Conservation (phyloP, 2,113 vertebrate species). For the Festucalex cinctus region DNA sequence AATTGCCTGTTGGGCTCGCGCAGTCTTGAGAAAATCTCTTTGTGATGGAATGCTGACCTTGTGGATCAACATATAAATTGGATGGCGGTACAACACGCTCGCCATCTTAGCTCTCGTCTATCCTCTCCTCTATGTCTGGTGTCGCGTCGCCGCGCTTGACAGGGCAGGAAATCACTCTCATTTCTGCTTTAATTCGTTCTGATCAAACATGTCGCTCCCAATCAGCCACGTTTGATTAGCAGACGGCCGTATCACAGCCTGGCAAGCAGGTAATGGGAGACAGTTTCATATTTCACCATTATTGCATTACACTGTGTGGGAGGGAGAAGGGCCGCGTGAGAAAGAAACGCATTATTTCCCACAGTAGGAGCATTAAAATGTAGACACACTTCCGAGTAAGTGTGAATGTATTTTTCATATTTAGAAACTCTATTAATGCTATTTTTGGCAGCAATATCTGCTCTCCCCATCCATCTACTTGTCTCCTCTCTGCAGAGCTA, state of each 20-base stretch:
- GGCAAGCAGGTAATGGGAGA: slow-evolving; percentile 59
- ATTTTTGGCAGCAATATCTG: slow-evolving; percentile 10
- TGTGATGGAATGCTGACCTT: slow-evolving; percentile 25
- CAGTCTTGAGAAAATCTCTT: slow-evolving; percentile 24
- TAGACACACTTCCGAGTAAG: slow-evolving; percentile 25
- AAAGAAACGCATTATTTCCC: slow-evolving; percentile 28
- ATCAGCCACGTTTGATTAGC: slow-evolving; percentile 66
- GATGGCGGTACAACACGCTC: slow-evolving; percentile 24
- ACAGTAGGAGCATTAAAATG: slow-evolving; percentile 6
- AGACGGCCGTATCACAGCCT: slow-evolving; percentile 55
- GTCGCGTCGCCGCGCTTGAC: slow-evolving; percentile 54
- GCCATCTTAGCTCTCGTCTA: slow-evolving; percentile 14
- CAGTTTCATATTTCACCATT: slow-evolving; percentile 47
- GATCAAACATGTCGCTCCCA: slow-evolving; percentile 73
- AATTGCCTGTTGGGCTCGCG: slow-evolving; percentile 25
- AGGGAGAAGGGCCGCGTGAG: background rate
- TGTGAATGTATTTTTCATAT: slow-evolving; percentile 50
- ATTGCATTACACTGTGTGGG: slow-evolving; percentile 5
- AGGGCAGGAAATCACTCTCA: slow-evolving; percentile 67
- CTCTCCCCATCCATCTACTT: background rate
- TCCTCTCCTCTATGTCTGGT: slow-evolving; percentile 19
- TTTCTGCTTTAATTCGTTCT: slow-evolving; percentile 70
- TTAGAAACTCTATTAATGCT: slow-evolving; percentile 45
- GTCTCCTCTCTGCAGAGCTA: slow-evolving; percentile 54
- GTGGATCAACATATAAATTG: slow-evolving; percentile 46